Evolutionary conservation across 2,888 invertebrate genomes (phyloP), one percentile per base, ranked within the genome.

Genomic region (Balanococcus diminutus): DNA sequence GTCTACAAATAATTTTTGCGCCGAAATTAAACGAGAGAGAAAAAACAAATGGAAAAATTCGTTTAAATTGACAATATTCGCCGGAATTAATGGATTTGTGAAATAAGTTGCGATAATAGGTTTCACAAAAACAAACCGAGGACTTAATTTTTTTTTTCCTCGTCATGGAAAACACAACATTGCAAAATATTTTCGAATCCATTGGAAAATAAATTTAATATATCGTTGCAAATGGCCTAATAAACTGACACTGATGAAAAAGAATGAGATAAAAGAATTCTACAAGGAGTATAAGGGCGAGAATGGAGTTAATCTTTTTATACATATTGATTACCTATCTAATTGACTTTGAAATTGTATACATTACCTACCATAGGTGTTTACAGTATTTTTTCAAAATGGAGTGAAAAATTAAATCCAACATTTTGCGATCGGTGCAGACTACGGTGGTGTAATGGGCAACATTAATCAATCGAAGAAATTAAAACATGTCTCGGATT

Each of bases 381-480:
- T 3, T 51, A n/a, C 4, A 51, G 9, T 19, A 51, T 51, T 51
- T 51, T 51, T 19, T n/a, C n/a, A 51, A 51, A 51, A 51, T 19
- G 51, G 8, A 51, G 51, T 2, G 19, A 51, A 51, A 51, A 51
- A 51, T 19, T 51, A 51, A 51, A 51, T 19, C 51, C n/a, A 51
- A 51, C 51, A 51, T 51, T 51, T 51, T 51, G 8, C 14, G 14
- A 16, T n/a, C n/a, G n/a, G n/a, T n/a, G n/a, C 42, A 42, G 16
- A 42, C 11, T 9, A 42, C n/a, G n/a, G n/a, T n/a, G 42, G 14
- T 42, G 5, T 19, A 19, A 11, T 28, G 61, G 28, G 14, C 14
- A 67, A 67, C 61, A 67, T 67, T 67, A 67, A 67, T 67, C 61
- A 67, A 67, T 67, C 61, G 61, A 28, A 67, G 61, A 67, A 67